phyloP scores from a whole-genome alignment of 1,140 invertebrate genomes.

The Coelopa frigida region DNA sequence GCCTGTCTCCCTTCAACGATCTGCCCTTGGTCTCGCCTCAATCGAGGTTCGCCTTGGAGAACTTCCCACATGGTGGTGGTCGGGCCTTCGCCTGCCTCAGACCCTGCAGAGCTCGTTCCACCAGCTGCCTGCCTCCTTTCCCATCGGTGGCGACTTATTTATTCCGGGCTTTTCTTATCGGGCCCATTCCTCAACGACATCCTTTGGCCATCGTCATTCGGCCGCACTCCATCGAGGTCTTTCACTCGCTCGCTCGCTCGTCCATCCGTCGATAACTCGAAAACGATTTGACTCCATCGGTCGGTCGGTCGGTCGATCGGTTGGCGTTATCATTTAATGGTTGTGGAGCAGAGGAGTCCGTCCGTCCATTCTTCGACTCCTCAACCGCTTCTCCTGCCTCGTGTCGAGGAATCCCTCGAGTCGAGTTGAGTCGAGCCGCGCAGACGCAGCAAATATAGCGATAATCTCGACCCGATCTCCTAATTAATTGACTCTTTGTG shows the following conservation, averaged over 20 bases:
- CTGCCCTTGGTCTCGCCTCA: too few relatives aligned
- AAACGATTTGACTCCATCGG: neutral
- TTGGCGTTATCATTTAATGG: neutral
- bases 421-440: neutral
- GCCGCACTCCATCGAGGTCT: neutral
- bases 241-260: neutral
- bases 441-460: constrained; percentile 26
- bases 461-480: constrained; percentile 40
- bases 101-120: too few relatives aligned
- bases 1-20: too few relatives aligned
- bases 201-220: neutral
- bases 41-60: too few relatives aligned
- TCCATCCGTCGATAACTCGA: neutral
- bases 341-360: neutral
- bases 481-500: constrained; percentile 44
- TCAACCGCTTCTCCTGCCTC: neutral
- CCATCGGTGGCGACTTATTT: too few relatives aligned
- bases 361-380: neutral
- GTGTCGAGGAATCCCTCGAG: neutral
- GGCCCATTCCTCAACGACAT: too few relatives aligned
- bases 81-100: too few relatives aligned
- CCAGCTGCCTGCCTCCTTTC: too few relatives aligned
- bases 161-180: too few relatives aligned
- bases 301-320: neutral
- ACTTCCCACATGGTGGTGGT: too few relatives aligned